These are phyloP conservation scores for Sipha flava DNA, from an alignment of 1,140 invertebrate genomes.

Conservation along the genomic window DNA sequence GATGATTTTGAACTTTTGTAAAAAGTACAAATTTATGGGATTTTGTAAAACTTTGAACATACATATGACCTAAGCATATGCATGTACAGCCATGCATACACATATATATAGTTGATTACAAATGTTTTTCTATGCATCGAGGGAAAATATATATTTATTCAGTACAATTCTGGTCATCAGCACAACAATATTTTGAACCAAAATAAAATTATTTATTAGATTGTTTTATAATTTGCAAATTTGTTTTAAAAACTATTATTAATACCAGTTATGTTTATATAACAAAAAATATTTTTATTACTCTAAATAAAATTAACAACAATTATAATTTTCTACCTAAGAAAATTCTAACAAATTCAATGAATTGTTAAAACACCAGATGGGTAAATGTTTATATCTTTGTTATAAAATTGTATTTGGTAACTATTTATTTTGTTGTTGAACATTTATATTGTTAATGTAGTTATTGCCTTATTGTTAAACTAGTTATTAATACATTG, in stretches of 20 bases:
- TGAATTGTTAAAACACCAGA: neutral
- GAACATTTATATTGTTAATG: neutral
- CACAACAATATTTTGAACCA: too few relatives aligned
- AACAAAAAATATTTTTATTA: neutral
- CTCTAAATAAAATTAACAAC: neutral
- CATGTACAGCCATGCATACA: neutral
- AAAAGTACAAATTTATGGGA: constrained; percentile 40
- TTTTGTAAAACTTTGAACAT: neutral
- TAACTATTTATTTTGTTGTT: neutral
- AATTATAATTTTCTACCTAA: neutral
- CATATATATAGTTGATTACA: too few relatives aligned
- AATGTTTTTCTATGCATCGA: too few relatives aligned
- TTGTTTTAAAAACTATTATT: neutral
- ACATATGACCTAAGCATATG: neutral
- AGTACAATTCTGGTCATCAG: too few relatives aligned
- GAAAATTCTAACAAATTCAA: neutral
- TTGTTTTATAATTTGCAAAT: too few relatives aligned
- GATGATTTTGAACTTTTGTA: constrained; percentile 53
- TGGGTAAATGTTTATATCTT: neutral
- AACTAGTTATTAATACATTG: too few relatives aligned
- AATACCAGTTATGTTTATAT: neutral
- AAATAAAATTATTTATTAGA: too few relatives aligned
- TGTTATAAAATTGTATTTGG: neutral
- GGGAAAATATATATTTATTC: too few relatives aligned
- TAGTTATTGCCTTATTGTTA: neutral